These are phyloP conservation scores for Pandemis corylana DNA, from an alignment of 2,888 invertebrate genomes.

Conservation along the genomic window DNA sequence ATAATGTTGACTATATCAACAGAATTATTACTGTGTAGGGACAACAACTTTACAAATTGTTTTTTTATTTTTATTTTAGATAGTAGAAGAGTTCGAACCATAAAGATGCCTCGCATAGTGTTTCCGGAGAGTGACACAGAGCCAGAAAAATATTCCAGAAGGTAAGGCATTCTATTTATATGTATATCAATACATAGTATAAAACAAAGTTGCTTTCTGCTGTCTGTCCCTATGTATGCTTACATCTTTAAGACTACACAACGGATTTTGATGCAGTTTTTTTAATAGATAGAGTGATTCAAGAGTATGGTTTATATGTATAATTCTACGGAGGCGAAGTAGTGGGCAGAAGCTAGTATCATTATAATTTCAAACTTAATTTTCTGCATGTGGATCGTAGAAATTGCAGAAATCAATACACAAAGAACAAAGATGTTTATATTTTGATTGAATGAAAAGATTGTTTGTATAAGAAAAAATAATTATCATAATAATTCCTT, in stretches of 20 bases:
- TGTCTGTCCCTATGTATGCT: no score
- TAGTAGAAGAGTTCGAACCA: conserved; percentile 73
- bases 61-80: conserved; percentile 56
- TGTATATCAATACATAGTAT: no score
- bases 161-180: conserved; percentile 55
- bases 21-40: no score
- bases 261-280: no score
- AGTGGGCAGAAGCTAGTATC: no score
- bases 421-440: conserved; percentile 4
- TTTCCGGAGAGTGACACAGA: conserved; percentile 83
- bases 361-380: neutral
- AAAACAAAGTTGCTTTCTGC: no score
- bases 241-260: no score
- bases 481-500: neutral
- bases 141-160: conserved; percentile 81
- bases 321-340: no score
- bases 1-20: no score
- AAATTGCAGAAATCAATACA: neutral
- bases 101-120: conserved; percentile 81
- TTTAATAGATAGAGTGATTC: no score
- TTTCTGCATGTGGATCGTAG: neutral
- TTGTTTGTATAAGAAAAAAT: neutral
- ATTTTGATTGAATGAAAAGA: neutral
- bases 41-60: neutral
- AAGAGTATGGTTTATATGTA: no score